Evolutionary conservation across 2,888 invertebrate genomes (phyloP), one percentile per base, ranked within the genome.

Genomic region (Maniola hyperantus): DNA sequence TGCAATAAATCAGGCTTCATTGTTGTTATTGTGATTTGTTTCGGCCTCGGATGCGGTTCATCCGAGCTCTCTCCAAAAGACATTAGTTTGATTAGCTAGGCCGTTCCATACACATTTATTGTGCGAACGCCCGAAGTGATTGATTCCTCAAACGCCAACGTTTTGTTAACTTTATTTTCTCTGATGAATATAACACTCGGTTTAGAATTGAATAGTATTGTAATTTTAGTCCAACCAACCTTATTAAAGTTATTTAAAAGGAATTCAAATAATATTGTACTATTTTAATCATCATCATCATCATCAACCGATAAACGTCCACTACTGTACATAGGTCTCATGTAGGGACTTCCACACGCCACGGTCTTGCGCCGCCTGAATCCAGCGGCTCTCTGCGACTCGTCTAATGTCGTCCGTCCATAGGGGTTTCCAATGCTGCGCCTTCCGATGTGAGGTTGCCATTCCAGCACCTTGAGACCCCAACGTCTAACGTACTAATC

Each of bases 91-190:
- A 36, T 36, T 36, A 51, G 50, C 10, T 51, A 51, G 50, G 36
- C 18, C 15, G 15, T 15, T 15, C 36, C 54, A 36, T n/a, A 10
- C 36, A 18, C 11, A 55, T 55, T 55, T 55, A 55, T 55, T 55
- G 54, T 15, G n/a, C 10, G 18, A 55, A 91, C 90, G 74, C 74
- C 73, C 71, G 71, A 70, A 68, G 68, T 60, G 68, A 66, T 69
- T 64, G 66, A 69, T 69, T 60, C 33, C 63, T 66, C 46, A 68
- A 62, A 68, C 62, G 18, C 34, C 44, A 59, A 39, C 42, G 36
- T 48, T 65, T 34, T 58, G 13, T 36, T 33, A n/a, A 36, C 54
- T 34, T 15, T 15, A 54, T 55, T 39, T 55, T 33, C 13, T 13
- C 26, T 53, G 15, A 50, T 26, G 8, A 20, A 26, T 20, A 26